Evolutionary conservation across 1,140 invertebrate species (phyloP), one percentile per base, ranked within the genome.

Genomic region (Ceratitis capitata): DNA sequence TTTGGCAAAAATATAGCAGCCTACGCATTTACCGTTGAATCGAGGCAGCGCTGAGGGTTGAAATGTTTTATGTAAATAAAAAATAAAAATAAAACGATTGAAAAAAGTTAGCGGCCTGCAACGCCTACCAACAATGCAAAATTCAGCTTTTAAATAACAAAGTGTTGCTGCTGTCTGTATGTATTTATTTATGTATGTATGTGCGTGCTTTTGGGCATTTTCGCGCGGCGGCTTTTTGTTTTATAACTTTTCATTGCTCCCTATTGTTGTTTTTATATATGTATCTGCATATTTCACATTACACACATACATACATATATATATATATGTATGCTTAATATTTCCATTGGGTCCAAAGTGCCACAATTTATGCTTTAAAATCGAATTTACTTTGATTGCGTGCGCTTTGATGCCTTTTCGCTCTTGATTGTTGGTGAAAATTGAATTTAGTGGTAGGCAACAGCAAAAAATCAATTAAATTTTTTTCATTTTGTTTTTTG

Each of bases 381-480:
- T 78, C 69, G 42, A 78, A 78, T 78, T 78, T 78, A 78, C 39
- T 78, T 78, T 78, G 69, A 45, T 78, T 78, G 69, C 69, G 39
- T 78, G 69, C n/a, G 35, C 69, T 78, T 78, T 78, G 69, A 78
- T 78, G 42, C n/a, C 39, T 45, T 32, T 45, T 47, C n/a, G n/a
- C n/a, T n/a, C n/a, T n/a, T n/a, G n/a, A n/a, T n/a, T n/a, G 35
- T 35, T 45, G 35, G 69, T 47, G 35, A 12, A 78, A 78, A 78
- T 78, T 78, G 69, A 78, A 78, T 78, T 78, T 78, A 35, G 69
- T 78, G 69, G 69, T n/a, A 45, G 42, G 69, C 69, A 45, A 45
- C 45, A 19, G 69, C 26, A 42, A 78, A 64, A n/a, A 78, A 32
- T 69, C 45, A 78, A 45, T 78, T 78, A 78, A 23, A 45, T 78